Conservation (phyloP, 2,888 invertebrate species). For the Macrosiphum euphorbiae region DNA sequence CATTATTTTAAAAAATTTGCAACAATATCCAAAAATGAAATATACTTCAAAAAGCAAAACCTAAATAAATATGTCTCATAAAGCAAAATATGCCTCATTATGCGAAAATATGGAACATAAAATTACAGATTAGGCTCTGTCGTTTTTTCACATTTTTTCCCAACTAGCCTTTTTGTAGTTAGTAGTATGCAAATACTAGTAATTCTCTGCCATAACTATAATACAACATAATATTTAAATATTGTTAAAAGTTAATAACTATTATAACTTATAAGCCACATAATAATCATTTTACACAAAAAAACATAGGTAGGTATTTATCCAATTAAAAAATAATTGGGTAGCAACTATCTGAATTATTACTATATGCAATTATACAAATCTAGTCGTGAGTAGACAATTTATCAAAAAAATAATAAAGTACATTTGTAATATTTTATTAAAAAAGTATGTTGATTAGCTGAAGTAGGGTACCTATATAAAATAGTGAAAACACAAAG, state of each 20-base stretch:
- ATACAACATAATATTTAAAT: background rate
- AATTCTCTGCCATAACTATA: background rate
- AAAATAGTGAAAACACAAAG: slow-evolving; percentile 28
- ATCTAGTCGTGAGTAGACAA: background rate
- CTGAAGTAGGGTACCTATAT: background rate
- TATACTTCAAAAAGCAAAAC: background rate
- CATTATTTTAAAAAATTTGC: background rate
- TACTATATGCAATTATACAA: background rate
- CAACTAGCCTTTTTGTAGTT: background rate
- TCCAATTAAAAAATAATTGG: background rate
- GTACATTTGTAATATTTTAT: background rate
- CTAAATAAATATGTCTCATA: background rate
- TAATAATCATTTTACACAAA: background rate
- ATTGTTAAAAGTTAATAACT: background rate
- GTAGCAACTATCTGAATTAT: background rate
- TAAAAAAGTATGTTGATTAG: slow-evolving; percentile 43
- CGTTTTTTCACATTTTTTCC: background rate
- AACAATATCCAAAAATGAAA: background rate
- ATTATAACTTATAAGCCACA: background rate
- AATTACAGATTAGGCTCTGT: background rate
- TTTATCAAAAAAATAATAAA: background rate
- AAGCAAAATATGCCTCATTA: background rate
- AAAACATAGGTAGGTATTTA: background rate
- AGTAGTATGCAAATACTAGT: background rate
- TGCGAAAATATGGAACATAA: background rate